Evolutionary conservation across 2,888 invertebrate genomes (phyloP), one percentile per base, ranked within the genome.

Genomic region (Agapetus fuscipes): DNA sequence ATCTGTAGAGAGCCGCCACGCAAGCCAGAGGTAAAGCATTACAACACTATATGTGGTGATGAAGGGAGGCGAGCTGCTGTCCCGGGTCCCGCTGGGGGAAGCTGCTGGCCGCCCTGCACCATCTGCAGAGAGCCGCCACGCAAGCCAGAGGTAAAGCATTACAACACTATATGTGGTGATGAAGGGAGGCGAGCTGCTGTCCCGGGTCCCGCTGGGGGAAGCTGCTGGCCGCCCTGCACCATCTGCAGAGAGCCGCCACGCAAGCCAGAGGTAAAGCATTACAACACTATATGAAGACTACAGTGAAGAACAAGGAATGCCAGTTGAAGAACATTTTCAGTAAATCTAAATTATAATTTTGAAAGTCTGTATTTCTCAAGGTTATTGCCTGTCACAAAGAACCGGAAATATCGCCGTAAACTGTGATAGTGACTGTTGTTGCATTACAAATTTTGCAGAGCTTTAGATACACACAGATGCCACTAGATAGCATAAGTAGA

Each of bases 311-410:
- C 13, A 29, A 12, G 9, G 9, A 12, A 29, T n/a, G n/a, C n/a
- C n/a, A n/a, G n/a, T n/a, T n/a, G n/a, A n/a, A n/a, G n/a, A 76
- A 17, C 89, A 83, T 59, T 83, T 96, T 77, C 95, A 95, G 64
- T n/a, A n/a, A n/a, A n/a, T n/a, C n/a, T n/a, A n/a, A n/a, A n/a
- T n/a, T n/a, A n/a, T n/a, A n/a, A n/a, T n/a, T n/a, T n/a, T n/a
- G n/a, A n/a, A n/a, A n/a, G n/a, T n/a, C n/a, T n/a, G n/a, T n/a
- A n/a, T n/a, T n/a, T n/a, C n/a, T n/a, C n/a, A n/a, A n/a, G n/a
- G n/a, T n/a, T n/a, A n/a, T n/a, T n/a, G n/a, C n/a, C n/a, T n/a
- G n/a, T n/a, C n/a, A n/a, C n/a, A n/a, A n/a, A n/a, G n/a, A n/a
- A n/a, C n/a, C n/a, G n/a, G n/a, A n/a, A n/a, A n/a, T n/a, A n/a